Conservation (phyloP, 1,140 invertebrate species). For the Zaprionus africanus region DNA sequence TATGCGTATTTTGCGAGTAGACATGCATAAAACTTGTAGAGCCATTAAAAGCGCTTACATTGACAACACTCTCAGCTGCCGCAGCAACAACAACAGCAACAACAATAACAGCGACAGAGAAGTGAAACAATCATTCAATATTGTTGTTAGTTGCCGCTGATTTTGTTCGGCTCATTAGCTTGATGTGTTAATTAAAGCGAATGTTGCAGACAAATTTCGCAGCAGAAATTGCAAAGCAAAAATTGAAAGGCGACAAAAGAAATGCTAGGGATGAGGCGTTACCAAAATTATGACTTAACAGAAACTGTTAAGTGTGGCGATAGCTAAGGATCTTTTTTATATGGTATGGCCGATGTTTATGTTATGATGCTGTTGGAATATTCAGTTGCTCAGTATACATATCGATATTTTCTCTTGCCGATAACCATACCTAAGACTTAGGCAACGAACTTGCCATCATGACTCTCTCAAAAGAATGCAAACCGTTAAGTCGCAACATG, state of each 20-base stretch:
- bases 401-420: not conserved
- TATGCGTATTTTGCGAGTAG: constrained; percentile 67
- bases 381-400: not conserved
- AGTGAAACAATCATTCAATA: constrained; percentile 52
- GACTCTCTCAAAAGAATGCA: constrained; percentile 68
- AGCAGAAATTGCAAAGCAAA: constrained; percentile 29
- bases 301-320: too few relatives aligned
- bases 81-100: constrained; percentile 25
- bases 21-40: constrained; percentile 69
- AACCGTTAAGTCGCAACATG: constrained; percentile 33
- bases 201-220: constrained; percentile 42
- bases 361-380: too few relatives aligned
- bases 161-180: constrained; percentile 45
- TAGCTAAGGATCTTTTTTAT: too few relatives aligned
- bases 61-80: constrained; percentile 24
- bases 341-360: too few relatives aligned
- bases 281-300: not conserved
- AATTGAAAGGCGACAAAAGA: constrained; percentile 44
- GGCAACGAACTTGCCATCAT: constrained; percentile 70
- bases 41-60: constrained; percentile 55
- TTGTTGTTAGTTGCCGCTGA: constrained; percentile 52
- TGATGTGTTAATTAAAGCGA: constrained; percentile 74
- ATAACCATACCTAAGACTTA: constrained; percentile 56
- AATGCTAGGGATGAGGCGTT: not conserved
- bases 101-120: constrained; percentile 22